phyloP scores from a whole-genome alignment of 1,140 invertebrate genomes.

The Drosophila obscura region DNA sequence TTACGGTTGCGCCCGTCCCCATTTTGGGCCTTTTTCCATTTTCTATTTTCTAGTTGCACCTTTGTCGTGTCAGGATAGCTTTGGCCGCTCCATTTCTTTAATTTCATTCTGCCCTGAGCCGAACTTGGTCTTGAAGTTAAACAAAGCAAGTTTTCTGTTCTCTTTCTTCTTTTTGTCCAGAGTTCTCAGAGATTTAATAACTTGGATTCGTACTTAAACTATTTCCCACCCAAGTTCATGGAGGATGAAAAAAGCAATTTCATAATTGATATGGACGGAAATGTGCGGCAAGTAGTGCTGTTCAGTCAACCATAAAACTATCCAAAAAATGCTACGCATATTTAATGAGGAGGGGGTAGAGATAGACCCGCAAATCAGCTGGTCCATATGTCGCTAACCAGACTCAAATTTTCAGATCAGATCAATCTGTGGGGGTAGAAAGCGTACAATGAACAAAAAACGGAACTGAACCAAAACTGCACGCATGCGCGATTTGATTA shows the following conservation, averaged over 20 bases:
- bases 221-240: slow-evolving; percentile 19
- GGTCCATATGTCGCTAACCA: slow-evolving; percentile 26
- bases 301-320: too few relatives aligned
- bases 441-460: slow-evolving; percentile 16
- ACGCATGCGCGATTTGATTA: slow-evolving; percentile 78
- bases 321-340: not conserved
- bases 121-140: slow-evolving; percentile 57
- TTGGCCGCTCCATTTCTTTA: slow-evolving; percentile 3
- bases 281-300: too few relatives aligned
- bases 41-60: slow-evolving; percentile 25
- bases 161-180: not conserved
- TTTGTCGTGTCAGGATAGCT: slow-evolving; percentile 40
- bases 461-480: slow-evolving; percentile 45
- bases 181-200: slow-evolving; percentile 43
- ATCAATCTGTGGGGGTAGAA: slow-evolving; percentile 27
- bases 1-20: slow-evolving; percentile 3
- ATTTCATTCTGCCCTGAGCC: slow-evolving; percentile 20
- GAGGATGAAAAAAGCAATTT: slow-evolving; percentile 51
- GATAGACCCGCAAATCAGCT: not conserved
- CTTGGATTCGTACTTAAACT: slow-evolving; percentile 46
- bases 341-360: not conserved
- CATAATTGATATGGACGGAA: too few relatives aligned
- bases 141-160: slow-evolving; percentile 37
- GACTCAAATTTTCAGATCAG: slow-evolving; percentile 2
- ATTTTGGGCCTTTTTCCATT: slow-evolving; percentile 15